Percentiles rank a stretch among this genome's conserved stretches.
Conservation (phyloP, 2,113 vertebrate genomes). For the Arothron firmamentum region DNA sequence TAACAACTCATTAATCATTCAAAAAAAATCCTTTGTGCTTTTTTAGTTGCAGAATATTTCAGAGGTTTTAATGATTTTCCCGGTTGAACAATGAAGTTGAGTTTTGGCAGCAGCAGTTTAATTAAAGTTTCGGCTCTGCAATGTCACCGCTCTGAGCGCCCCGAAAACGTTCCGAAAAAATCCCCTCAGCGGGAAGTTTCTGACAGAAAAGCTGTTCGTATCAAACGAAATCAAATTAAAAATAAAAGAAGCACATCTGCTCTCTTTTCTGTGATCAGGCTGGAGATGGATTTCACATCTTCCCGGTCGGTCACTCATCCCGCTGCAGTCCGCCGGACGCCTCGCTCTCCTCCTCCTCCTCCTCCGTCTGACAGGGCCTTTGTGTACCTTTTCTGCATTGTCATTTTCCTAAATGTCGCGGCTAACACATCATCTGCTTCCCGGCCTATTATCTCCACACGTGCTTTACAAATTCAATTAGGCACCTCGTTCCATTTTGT, state of each 20-base stretch:
- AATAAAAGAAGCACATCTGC: no score
- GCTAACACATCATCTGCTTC: conserved; percentile 40
- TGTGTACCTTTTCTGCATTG: conserved; percentile 30
- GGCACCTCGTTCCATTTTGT: conserved; percentile 32
- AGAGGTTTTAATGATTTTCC: not conserved
- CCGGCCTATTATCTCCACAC: conserved; percentile 47
- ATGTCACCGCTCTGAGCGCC: no score
- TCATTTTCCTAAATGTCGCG: conserved; percentile 32
- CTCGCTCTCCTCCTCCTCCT: conserved; percentile 16
- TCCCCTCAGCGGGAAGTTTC: no score
- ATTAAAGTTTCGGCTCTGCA: no score
- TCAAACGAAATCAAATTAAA: no score
- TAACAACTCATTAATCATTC: not conserved
- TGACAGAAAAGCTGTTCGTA: no score
- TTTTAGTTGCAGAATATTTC: not conserved
- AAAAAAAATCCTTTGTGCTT: not conserved
- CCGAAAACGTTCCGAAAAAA: no score
- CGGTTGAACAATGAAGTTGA: not conserved
- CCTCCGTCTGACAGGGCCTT: conserved; percentile 12
- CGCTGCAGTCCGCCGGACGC: not conserved
- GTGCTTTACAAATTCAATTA: conserved; percentile 63
- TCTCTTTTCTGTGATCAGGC: not conserved
- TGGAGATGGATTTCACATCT: not conserved
- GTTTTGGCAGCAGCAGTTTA: no score
- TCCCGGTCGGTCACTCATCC: not conserved